Evolutionary conservation across 2,888 invertebrate genomes (phyloP).

Genomic region (Netelia virgata): DNA sequence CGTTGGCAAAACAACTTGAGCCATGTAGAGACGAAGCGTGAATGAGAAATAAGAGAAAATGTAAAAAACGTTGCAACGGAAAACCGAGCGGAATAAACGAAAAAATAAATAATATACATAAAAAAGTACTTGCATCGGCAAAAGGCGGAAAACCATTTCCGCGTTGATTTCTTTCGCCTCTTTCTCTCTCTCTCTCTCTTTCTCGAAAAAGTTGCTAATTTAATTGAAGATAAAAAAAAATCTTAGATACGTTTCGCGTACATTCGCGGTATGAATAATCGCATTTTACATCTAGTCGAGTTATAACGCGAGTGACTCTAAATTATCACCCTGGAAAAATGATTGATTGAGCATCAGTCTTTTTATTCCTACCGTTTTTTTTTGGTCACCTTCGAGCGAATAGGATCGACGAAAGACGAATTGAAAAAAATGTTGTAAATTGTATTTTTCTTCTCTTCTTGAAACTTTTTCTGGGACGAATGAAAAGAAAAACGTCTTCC

Average conservation of each 20-base stretch:
- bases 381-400: too few species aligned
- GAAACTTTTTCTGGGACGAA: background rate
- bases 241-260: background rate
- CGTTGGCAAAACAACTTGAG: too few species aligned
- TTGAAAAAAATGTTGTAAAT: too few species aligned
- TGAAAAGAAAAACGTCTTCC: conserved; percentile 22
- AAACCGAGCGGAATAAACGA: background rate
- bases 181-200: background rate
- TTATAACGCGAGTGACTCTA: too few species aligned
- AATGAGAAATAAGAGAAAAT: conserved; percentile 21
- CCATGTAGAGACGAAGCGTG: background rate
- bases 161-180: conserved; percentile 72
- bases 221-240: background rate
- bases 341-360: background rate
- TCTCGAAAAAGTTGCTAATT: conserved; percentile 15
- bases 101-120: conserved; percentile 56
- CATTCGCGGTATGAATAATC: background rate
- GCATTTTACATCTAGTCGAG: too few species aligned
- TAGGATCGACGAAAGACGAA: too few species aligned
- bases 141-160: conserved; percentile 79
- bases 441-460: too few species aligned
- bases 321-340: background rate
- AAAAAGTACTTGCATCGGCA: conserved; percentile 73
- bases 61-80: background rate
- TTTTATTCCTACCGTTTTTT: too few species aligned